Percentiles rank a stretch among this genome's conserved stretches.
Evolutionary conservation across 2,888 invertebrate species (phyloP).

Genomic region (Sminthurinus aureus): DNA sequence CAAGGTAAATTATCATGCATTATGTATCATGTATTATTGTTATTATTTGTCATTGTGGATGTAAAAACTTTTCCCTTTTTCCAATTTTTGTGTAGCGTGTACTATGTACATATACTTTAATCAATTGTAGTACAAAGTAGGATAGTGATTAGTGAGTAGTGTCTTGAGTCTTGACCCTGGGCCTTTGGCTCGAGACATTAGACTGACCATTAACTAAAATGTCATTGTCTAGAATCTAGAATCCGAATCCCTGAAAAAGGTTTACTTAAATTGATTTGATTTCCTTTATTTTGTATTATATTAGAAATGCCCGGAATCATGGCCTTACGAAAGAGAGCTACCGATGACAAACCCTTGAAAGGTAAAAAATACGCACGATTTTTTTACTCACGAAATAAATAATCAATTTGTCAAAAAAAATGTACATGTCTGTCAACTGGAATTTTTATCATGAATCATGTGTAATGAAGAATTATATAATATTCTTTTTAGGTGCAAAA

Average conservation of each 20-base stretch:
- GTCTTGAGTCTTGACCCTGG: not conserved
- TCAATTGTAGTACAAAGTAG: no score
- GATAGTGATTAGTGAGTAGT: no score
- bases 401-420: no score
- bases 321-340: slow-evolving; percentile 88
- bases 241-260: not conserved
- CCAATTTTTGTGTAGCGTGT: not conserved
- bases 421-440: no score
- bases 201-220: no score
- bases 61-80: not conserved
- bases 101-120: not conserved
- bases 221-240: no score
- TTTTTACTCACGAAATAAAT: no score
- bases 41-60: not conserved
- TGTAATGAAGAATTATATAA: no score
- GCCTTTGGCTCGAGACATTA: not conserved
- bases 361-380: slow-evolving; percentile 62
- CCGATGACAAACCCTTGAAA: slow-evolving; percentile 91
- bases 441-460: no score
- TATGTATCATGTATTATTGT: not conserved
- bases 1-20: slow-evolving; percentile 70
- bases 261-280: slow-evolving; percentile 24
- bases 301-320: slow-evolving; percentile 97
- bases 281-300: slow-evolving; percentile 47
- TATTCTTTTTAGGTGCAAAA: slow-evolving; percentile 72